Evolutionary conservation across 1,140 invertebrate species (phyloP).

Genomic region (Medauroidea extradentata): DNA sequence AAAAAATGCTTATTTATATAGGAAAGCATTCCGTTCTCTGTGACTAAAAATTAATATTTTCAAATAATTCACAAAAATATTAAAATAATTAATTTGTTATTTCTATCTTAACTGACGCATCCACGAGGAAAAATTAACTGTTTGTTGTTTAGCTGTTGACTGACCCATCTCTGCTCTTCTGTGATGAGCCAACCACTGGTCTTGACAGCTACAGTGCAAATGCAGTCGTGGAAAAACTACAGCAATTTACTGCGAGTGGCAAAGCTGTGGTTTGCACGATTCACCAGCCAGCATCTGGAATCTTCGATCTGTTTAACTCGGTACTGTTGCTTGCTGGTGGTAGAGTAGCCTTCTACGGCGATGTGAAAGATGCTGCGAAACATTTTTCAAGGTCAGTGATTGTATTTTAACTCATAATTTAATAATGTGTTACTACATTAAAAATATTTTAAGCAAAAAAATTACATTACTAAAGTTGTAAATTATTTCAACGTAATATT

Average conservation of each 20-base stretch:
- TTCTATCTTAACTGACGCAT: background rate
- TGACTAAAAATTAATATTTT: background rate
- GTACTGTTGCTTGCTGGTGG: slow-evolving; percentile 80
- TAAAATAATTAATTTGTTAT: background rate
- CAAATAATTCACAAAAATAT: background rate
- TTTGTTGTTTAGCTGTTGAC: slow-evolving; percentile 74
- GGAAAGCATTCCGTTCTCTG: no score
- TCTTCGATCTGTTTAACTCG: slow-evolving; percentile 84
- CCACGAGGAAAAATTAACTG: background rate
- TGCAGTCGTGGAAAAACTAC: slow-evolving; percentile 74
- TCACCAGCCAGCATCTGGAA: slow-evolving; percentile 92
- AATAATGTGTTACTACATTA: no score
- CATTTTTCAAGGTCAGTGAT: slow-evolving; percentile 73
- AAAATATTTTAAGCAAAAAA: no score
- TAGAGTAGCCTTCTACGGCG: slow-evolving; percentile 81
- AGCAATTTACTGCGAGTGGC: slow-evolving; percentile 49
- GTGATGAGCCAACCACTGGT: slow-evolving; percentile 94
- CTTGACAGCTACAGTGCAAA: slow-evolving; percentile 90
- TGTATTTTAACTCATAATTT: no score
- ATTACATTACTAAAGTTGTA: no score
- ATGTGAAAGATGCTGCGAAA: slow-evolving; percentile 60
- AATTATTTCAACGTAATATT: no score
- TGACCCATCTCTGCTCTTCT: slow-evolving; percentile 88
- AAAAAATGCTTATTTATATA: no score
- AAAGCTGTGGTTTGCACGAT: slow-evolving; percentile 93